Conservation (phyloP, 2,113 vertebrate species). For the Puma concolor region DNA sequence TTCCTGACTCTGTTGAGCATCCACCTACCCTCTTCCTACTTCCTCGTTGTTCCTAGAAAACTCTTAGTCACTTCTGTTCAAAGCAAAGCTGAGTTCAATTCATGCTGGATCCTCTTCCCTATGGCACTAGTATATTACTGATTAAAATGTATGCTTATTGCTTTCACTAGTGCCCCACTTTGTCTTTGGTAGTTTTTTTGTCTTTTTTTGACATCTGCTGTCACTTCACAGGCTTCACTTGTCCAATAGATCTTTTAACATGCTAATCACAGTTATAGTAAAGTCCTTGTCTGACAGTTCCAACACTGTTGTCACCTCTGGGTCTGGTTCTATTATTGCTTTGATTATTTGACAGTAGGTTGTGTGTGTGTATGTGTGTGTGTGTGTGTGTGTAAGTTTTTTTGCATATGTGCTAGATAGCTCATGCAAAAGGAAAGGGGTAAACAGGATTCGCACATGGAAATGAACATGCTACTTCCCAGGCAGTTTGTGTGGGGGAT, state of each 20-base stretch:
- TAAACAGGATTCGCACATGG: not conserved
- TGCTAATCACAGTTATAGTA: not conserved
- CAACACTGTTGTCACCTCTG: not conserved
- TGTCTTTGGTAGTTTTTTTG: not conserved
- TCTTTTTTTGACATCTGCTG: not conserved
- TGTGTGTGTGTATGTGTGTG: not conserved
- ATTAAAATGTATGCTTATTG: not conserved
- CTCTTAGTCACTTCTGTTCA: not conserved
- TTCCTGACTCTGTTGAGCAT: not conserved
- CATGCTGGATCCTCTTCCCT: not conserved
- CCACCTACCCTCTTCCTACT: accelerated
- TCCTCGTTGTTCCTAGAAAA: not conserved
- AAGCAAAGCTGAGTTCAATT: not conserved
- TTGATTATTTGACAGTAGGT: not conserved
- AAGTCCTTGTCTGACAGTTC: not conserved
- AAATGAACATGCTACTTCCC: not conserved
- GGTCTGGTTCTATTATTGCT: not conserved
- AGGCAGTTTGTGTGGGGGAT: not conserved
- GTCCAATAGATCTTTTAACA: not conserved
- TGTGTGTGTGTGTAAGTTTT: not conserved
- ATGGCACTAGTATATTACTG: not conserved
- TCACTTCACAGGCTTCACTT: not conserved
- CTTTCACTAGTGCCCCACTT: not conserved
- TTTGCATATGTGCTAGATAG: not conserved
- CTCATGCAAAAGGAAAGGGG: not conserved